phyloP scores from a whole-genome alignment of 1,140 invertebrate species.

The Anastrepha obliqua region DNA sequence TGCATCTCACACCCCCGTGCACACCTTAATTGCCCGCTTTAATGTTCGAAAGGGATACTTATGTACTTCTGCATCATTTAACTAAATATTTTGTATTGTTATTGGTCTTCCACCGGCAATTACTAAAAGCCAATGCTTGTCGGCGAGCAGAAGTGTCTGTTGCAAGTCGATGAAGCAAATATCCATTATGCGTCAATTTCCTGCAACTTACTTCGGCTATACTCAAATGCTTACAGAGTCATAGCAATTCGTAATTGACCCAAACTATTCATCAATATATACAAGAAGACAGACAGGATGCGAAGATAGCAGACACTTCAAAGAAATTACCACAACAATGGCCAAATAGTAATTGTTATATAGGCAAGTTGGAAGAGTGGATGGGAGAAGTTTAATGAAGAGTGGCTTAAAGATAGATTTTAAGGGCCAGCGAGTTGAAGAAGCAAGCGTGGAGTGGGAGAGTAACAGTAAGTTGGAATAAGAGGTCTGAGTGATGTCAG shows the following conservation, averaged over 20 bases:
- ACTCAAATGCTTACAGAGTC: constrained; percentile 15
- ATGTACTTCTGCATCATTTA: constrained; percentile 30
- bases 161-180: constrained; percentile 25
- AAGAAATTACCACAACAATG: constrained; percentile 31
- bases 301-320: constrained; percentile 18
- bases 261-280: background rate
- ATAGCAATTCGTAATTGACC: constrained; percentile 33
- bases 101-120: constrained; percentile 10
- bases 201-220: constrained; percentile 15
- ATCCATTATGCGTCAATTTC: constrained; percentile 22
- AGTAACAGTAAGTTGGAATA: too few species aligned
- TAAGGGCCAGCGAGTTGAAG: too few species aligned
- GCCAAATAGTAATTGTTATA: background rate
- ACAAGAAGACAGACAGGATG: background rate
- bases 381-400: background rate
- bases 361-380: background rate
- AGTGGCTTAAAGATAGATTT: background rate
- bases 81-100: constrained; percentile 47
- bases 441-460: too few species aligned
- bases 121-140: constrained; percentile 24
- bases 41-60: background rate
- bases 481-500: too few species aligned
- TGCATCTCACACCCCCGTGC: background rate
- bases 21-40: constrained; percentile 28
- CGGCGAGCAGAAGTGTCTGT: background rate